phyloP scores from a whole-genome alignment of 2,113 vertebrate genomes.

The Antidorcas marsupialis region DNA sequence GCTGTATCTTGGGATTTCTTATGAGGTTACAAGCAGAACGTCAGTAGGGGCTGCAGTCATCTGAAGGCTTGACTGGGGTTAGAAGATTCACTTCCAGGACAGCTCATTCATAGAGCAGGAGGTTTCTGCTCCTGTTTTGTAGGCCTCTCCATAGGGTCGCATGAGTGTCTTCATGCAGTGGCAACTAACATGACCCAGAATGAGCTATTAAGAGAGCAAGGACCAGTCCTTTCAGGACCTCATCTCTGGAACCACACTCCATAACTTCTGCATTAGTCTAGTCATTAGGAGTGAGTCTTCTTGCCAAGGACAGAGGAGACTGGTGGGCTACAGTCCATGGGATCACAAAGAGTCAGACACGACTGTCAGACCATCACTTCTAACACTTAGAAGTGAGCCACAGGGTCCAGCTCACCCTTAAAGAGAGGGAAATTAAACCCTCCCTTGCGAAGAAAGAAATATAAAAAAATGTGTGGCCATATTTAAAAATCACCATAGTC shows the following conservation, averaged over 20 bases:
- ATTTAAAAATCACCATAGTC: background rate
- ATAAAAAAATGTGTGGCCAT: background rate
- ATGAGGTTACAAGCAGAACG: background rate
- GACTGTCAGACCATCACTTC: background rate
- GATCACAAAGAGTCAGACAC: background rate
- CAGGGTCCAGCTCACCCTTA: background rate
- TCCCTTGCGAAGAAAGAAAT: background rate
- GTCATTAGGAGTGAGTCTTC: background rate
- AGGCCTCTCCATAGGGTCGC: background rate
- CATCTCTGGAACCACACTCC: background rate
- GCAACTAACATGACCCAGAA: background rate
- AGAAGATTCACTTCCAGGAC: background rate
- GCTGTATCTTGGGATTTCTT: background rate
- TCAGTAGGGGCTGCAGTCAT: background rate
- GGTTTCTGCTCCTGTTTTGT: background rate
- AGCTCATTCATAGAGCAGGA: background rate
- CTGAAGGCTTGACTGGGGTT: background rate
- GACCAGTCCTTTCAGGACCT: background rate
- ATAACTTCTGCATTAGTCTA: background rate
- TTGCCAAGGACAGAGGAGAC: background rate
- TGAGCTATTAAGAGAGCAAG: background rate
- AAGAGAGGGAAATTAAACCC: background rate
- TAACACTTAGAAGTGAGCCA: background rate
- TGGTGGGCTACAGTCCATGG: background rate
- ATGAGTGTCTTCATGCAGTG: background rate